Base-by-base conservation (phyloP, 1,140 invertebrate species). In the Drosophila sturtevanti region DNA sequence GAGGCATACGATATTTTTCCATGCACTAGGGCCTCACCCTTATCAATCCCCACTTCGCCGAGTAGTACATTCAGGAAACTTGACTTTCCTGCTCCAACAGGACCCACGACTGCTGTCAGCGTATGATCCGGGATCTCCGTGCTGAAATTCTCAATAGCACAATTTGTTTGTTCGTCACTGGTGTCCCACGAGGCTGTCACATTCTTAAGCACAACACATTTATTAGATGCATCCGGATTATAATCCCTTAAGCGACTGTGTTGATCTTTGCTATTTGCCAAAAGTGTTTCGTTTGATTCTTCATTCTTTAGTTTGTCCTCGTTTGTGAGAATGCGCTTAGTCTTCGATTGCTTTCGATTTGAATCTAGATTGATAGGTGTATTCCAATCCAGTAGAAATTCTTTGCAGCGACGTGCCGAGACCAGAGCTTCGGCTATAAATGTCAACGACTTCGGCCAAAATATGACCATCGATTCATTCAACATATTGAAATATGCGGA, bases 1-100 rank as follows among this genome's bases (percentile, higher is more conserved):
- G 96, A 94, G 5, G 95, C 94, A 90, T 97, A 98, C 0, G 96
- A 95, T 5, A 98, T 91, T 59, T 92, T 94, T 22, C 97, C 97
- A 64, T 93, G 91, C 0, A 97, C 92, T 14, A 92, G 86, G 0
- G 97, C 87, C 10, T 89, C 90, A 0, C 93, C 94, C n/a, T 84
- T 63, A 22, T 89, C 86, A 1, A 93, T 92, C n/a, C 86, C 67
- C 7, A 98, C 87, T 89, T 98, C 97, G 11, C 95, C 94, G 0
- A 98, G 91, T 38, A 98, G 93, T 0, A 95, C 93, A 85, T 97
- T 95, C 0, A 98, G 92, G 0, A 98, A 92, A 5, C 97, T 94
- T 0, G 93, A 94, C 79, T 97, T 97, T 12, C 97, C 96, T 0
- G 95, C 93, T 5, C 96, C 96, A 31, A 97, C 96, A 37, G 95